Conservation (phyloP, 2,888 invertebrate species). For the Lottia scabra region DNA sequence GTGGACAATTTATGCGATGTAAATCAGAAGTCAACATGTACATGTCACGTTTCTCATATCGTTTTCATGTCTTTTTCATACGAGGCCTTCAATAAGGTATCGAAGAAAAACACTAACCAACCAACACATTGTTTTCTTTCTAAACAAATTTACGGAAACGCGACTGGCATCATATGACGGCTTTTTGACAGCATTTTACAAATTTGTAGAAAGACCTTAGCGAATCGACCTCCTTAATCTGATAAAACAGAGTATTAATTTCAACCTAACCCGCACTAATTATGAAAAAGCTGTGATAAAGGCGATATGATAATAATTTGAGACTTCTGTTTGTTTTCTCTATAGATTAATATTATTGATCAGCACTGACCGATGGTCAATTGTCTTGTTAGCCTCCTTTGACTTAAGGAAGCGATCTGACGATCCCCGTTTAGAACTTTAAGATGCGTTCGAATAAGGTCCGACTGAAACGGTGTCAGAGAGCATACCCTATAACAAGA, state of each 20-base stretch:
- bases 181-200: neutral
- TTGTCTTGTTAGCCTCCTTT: no score
- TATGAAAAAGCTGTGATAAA: neutral
- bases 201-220: neutral
- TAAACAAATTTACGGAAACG: slow-evolving; percentile 1
- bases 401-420: no score
- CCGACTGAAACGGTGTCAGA: no score
- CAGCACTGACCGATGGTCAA: neutral
- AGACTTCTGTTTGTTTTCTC: neutral
- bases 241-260: neutral
- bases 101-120: slow-evolving; percentile 4
- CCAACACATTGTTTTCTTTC: neutral
- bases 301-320: neutral
- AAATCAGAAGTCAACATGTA: slow-evolving; percentile 6
- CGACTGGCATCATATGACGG: neutral
- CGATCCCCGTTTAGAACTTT: no score
- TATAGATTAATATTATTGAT: neutral
- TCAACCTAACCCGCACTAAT: neutral
- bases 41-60: slow-evolving; percentile 3
- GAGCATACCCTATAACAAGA: no score
- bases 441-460: no score
- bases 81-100: neutral
- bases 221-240: no score
- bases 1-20: slow-evolving; percentile 4
- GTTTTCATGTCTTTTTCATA: slow-evolving; percentile 1